Percentiles rank a stretch among this genome's conserved stretches.
Conservation (phyloP, 2,113 vertebrate species). For the Fregata magnificens region DNA sequence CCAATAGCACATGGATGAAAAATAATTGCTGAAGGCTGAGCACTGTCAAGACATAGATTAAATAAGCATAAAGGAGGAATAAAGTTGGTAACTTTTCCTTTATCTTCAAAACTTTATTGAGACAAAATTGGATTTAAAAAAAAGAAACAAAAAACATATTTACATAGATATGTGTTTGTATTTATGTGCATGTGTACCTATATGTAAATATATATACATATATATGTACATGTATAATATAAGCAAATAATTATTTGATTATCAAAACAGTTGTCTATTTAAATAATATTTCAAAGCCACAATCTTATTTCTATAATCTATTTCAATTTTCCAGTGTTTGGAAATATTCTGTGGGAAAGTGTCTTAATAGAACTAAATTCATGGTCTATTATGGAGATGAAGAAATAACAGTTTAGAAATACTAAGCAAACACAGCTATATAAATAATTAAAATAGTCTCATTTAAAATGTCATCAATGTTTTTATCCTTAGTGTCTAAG, state of each 20-base stretch:
- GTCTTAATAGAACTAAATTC: not conserved
- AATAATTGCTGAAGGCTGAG: not conserved
- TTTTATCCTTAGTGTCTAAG: not conserved
- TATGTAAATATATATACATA: not conserved
- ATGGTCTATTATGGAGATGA: not conserved
- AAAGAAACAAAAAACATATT: rapidly evolving
- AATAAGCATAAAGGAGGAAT: not conserved
- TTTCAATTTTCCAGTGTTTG: not conserved
- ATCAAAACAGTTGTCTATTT: not conserved
- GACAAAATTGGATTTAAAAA: not conserved
- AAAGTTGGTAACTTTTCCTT: not conserved
- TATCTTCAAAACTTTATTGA: not conserved
- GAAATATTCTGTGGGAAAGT: not conserved
- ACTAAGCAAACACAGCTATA: not conserved
- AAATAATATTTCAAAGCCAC: not conserved
- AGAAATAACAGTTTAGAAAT: not conserved
- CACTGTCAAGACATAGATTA: not conserved
- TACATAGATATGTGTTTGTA: not conserved
- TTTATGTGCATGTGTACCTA: not conserved
- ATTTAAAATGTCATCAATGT: not conserved
- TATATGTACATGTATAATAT: not conserved
- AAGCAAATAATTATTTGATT: not conserved
- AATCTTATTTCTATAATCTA: not conserved
- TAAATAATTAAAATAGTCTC: not conserved
- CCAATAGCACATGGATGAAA: not conserved